Conservation (phyloP, 2,888 invertebrate genomes). For the Himalopsyche japonica region DNA sequence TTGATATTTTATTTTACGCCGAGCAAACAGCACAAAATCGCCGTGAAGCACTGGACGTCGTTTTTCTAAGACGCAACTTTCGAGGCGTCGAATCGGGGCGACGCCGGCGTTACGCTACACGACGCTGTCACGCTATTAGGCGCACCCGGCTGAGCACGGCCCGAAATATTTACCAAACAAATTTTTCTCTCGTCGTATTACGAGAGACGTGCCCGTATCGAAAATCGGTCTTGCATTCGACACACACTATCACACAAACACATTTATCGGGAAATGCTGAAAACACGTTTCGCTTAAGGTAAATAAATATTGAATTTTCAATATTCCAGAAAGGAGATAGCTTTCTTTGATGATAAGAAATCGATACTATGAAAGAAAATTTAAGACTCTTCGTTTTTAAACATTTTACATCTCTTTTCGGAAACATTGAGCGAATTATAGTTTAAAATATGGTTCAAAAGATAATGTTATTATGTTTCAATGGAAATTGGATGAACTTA, state of each 20-base stretch:
- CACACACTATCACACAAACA: not conserved
- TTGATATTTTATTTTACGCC: no score
- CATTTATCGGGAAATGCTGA: not conserved
- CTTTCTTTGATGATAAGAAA: no score
- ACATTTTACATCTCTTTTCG: no score
- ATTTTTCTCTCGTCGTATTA: not conserved
- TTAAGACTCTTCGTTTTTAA: no score
- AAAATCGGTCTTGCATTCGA: not conserved
- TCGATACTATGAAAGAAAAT: no score
- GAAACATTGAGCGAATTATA: no score
- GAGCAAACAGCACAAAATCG: no score
- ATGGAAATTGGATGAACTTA: no score
- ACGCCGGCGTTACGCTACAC: not conserved
- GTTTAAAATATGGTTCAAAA: no score
- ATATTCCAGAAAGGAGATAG: not conserved
- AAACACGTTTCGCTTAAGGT: not conserved
- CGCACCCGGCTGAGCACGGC: not conserved
- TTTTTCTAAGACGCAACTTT: not conserved
- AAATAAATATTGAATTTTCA: not conserved
- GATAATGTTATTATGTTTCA: no score
- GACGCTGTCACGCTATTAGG: not conserved
- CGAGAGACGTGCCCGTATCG: not conserved
- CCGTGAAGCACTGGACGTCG: not conserved
- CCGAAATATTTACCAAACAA: not conserved
- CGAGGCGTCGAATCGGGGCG: not conserved